Conservation (phyloP, 2,888 invertebrate species). For the Acrocera orbiculus region DNA sequence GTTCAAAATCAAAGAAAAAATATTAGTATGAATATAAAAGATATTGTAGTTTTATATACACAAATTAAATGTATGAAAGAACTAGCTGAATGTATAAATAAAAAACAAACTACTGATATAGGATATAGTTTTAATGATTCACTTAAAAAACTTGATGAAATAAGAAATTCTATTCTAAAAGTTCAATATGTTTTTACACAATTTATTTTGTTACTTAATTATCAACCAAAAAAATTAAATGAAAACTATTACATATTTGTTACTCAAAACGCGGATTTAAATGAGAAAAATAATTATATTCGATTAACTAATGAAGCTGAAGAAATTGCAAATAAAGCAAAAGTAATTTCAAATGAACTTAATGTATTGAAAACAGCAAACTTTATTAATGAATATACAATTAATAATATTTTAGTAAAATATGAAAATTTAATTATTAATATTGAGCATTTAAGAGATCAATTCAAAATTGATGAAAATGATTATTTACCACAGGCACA, state of each 20-base stretch:
- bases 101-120: conserved; percentile 18
- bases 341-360: conserved; percentile 17
- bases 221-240: conserved; percentile 35
- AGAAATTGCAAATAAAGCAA: conserved; percentile 15
- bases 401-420: too few relatives aligned
- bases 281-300: background rate
- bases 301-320: conserved; percentile 13
- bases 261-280: background rate
- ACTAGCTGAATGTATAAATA: too few relatives aligned
- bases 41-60: too few relatives aligned
- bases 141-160: conserved; percentile 16
- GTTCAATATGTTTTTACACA: conserved; percentile 41
- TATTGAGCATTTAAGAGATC: too few relatives aligned
- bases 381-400: conserved; percentile 19
- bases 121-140: background rate
- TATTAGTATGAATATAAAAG: conserved; percentile 38
- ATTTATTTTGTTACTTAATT: conserved; percentile 44
- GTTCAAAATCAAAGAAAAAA: conserved; percentile 47
- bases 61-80: too few relatives aligned
- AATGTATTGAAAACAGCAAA: conserved; percentile 18
- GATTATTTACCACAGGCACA: conserved; percentile 20
- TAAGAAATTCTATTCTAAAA: too few relatives aligned
- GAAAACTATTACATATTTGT: background rate
- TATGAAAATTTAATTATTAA: too few relatives aligned
- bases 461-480: conserved; percentile 1